Percentiles rank a stretch among this genome's conserved stretches.
These are phyloP conservation scores for Scrobipalpa costella DNA, from an alignment of 2,888 invertebrate genomes.

Conservation along the genomic window DNA sequence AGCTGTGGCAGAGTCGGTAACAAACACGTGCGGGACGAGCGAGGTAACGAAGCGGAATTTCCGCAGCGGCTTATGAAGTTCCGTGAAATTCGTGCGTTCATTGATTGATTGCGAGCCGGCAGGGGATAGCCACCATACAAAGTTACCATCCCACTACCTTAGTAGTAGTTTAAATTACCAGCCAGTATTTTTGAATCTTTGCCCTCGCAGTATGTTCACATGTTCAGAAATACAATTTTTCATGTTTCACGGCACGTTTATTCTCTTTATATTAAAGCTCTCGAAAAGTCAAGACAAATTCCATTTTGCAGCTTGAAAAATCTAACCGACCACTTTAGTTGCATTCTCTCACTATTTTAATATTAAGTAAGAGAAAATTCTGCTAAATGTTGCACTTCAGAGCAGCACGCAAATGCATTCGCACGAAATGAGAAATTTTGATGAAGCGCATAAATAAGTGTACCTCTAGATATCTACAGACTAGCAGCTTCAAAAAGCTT, in stretches of 20 bases:
- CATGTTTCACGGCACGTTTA: no score
- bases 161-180: no score
- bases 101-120: slow-evolving; percentile 5
- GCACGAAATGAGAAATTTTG: slow-evolving; percentile 29
- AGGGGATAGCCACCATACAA: not conserved
- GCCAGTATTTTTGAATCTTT: no score
- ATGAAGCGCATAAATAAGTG: slow-evolving; percentile 23
- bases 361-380: slow-evolving; percentile 10
- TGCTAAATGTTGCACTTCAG: slow-evolving; percentile 15
- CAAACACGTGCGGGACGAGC: not conserved
- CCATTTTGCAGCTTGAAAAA: no score
- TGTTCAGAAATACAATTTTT: no score
- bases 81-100: not conserved
- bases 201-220: no score
- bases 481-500: slow-evolving; percentile 16
- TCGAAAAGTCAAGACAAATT: no score
- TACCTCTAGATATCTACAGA: not conserved
- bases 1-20: no score
- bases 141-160: not conserved
- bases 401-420: slow-evolving; percentile 26
- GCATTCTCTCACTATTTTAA: slow-evolving; percentile 12
- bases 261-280: no score
- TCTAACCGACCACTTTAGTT: no score
- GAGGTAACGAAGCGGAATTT: not conserved
- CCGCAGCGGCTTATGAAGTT: slow-evolving; percentile 7